These are phyloP conservation scores for Porphyrio hochstetteri DNA, from an alignment of 2,113 vertebrate species.

Conservation along the genomic window DNA sequence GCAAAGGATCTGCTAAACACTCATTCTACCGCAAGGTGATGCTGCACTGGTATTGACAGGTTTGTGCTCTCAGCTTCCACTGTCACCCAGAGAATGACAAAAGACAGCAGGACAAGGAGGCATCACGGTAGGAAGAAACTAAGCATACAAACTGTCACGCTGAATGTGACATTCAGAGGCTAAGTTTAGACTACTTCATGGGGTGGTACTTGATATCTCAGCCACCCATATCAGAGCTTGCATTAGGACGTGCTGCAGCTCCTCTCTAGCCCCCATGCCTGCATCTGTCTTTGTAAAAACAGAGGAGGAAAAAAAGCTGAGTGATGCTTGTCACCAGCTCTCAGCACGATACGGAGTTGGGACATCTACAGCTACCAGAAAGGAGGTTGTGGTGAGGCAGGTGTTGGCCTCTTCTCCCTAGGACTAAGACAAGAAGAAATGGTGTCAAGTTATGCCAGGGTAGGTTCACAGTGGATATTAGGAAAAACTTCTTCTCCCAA, in stretches of 20 bases:
- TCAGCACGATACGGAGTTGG: rapidly evolving
- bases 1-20: not conserved
- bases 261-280: not conserved
- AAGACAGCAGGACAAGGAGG: not conserved
- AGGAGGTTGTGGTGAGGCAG: too few relatives aligned
- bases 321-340: not conserved
- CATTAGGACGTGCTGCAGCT: not conserved
- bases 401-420: too few relatives aligned
- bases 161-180: not conserved
- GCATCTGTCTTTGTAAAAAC: not conserved
- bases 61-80: not conserved
- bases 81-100: not conserved
- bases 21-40: not conserved
- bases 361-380: too few relatives aligned
- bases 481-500: too few relatives aligned
- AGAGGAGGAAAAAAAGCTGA: not conserved
- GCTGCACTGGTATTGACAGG: not conserved
- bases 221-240: not conserved
- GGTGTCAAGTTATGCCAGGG: too few relatives aligned
- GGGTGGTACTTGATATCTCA: not conserved
- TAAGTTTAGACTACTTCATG: not conserved
- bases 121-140: not conserved
- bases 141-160: not conserved
- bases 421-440: too few relatives aligned
- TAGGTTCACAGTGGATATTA: too few relatives aligned